Percentiles rank a stretch among this genome's conserved stretches.
Conservation (phyloP, 2,797 vertebrate species). For the Aeoliscus strigatus region DNA sequence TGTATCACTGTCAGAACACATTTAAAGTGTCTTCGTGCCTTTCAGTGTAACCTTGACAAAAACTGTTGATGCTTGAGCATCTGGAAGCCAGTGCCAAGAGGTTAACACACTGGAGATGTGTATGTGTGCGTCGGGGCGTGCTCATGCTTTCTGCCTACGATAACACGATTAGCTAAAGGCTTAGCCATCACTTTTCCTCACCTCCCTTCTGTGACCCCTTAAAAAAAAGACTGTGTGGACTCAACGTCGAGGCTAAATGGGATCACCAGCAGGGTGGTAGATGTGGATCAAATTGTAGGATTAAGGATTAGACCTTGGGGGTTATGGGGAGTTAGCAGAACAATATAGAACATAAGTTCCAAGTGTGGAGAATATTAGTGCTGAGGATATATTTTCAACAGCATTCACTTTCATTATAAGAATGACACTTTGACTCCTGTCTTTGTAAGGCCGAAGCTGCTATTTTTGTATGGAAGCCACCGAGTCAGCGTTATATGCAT, state of each 20-base stretch:
- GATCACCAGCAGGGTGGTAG: slow-evolving; percentile 25
- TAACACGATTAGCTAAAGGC: slow-evolving; percentile 61
- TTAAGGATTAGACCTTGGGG: slow-evolving; percentile 45
- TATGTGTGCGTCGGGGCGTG: slow-evolving; percentile 1
- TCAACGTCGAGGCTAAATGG: slow-evolving; percentile 28
- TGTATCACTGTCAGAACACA: no score
- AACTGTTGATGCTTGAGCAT: slow-evolving; percentile 54
- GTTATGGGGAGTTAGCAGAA: slow-evolving; percentile 29
- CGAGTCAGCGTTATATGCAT: slow-evolving; percentile 33
- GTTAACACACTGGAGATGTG: slow-evolving; percentile 45
- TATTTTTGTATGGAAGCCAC: slow-evolving; percentile 26
- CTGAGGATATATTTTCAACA: no score
- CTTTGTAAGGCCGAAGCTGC: slow-evolving; percentile 22
- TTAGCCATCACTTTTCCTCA: slow-evolving; percentile 54
- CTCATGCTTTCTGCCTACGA: slow-evolving; percentile 27
- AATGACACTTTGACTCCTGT: slow-evolving; percentile 25
- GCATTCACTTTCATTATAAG: no score
- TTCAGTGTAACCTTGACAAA: slow-evolving; percentile 60
- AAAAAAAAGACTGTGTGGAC: slow-evolving; percentile 14
- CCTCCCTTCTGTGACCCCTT: slow-evolving; percentile 31
- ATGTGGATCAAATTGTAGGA: slow-evolving; percentile 49
- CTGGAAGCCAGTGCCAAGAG: slow-evolving; percentile 47
- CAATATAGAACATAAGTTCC: slow-evolving; percentile 8
- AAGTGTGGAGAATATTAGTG: no score
- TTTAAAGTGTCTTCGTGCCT: no score